Evolutionary conservation across 2,113 vertebrate genomes (phyloP).

Genomic region (Nibea albiflora): DNA sequence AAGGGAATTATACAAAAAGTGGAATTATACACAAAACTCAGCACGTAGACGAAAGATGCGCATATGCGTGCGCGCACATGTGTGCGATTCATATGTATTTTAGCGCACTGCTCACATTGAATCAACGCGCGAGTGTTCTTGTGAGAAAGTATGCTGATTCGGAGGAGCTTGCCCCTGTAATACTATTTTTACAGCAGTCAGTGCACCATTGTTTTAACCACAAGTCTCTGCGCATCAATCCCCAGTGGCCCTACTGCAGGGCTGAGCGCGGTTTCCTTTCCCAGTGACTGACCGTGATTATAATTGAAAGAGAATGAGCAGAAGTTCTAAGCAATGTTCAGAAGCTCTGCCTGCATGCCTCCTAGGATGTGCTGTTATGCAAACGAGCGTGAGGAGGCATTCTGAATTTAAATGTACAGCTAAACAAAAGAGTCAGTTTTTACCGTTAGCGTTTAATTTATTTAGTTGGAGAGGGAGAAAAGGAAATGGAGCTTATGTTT

Average conservation of each 20-base stretch:
- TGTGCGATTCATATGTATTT: conserved; percentile 1
- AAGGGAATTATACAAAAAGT: conserved; percentile 67
- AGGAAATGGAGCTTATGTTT: background rate
- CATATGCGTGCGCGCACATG: conserved; percentile 2
- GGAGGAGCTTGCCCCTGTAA: conserved; percentile 55
- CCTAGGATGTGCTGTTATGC: conserved; percentile 36
- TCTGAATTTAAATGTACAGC: conserved; percentile 40
- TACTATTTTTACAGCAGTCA: conserved; percentile 77
- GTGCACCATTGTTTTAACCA: conserved; percentile 75
- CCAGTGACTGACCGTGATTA: conserved; percentile 75
- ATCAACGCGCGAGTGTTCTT: conserved; percentile 37
- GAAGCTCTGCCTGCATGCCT: conserved; percentile 55
- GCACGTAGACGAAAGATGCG: conserved; percentile 50
- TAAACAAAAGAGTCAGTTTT: conserved; percentile 14
- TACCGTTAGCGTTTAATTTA: conserved; percentile 4
- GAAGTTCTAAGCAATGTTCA: conserved; percentile 69
- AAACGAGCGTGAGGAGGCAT: conserved; percentile 26
- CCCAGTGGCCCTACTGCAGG: conserved; percentile 64
- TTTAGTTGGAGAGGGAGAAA: background rate
- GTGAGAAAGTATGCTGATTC: conserved; percentile 65
- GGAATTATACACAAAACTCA: conserved; percentile 52
- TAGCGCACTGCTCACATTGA: background rate
- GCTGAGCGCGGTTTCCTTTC: conserved; percentile 64
- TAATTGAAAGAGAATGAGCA: conserved; percentile 76
- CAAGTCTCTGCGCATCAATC: conserved; percentile 75